These are phyloP conservation scores for Chamaea fasciata DNA, from an alignment of 2,113 vertebrate genomes.

Conservation along the genomic window DNA sequence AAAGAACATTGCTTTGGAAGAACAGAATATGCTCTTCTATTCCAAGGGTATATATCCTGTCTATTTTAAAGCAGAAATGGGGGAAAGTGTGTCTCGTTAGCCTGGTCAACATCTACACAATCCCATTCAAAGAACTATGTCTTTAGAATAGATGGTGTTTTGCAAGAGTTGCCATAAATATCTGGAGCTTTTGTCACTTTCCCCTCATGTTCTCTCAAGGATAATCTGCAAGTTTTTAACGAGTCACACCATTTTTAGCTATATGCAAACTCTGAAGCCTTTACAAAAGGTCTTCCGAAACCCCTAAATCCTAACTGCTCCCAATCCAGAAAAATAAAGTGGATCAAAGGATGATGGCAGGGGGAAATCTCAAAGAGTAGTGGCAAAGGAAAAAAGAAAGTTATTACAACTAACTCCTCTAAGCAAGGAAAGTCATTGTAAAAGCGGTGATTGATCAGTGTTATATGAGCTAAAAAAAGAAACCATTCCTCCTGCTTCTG, in stretches of 20 bases:
- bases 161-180: background rate
- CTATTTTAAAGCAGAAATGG: background rate
- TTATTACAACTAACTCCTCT: background rate
- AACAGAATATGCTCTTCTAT: background rate
- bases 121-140: background rate
- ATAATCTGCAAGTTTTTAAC: background rate
- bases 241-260: background rate
- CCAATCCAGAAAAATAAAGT: background rate
- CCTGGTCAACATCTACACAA: background rate
- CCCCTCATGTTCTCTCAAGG: background rate
- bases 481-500: background rate
- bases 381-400: background rate
- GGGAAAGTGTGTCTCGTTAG: background rate
- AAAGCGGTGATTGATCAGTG: background rate
- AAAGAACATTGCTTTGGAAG: background rate
- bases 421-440: background rate
- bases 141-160: background rate
- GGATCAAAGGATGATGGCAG: background rate
- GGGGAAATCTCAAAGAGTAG: background rate
- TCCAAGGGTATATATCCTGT: background rate
- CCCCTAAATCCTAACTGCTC: background rate
- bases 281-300: background rate
- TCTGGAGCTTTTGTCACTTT: background rate
- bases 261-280: background rate
- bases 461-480: background rate